Evolutionary conservation across 1,140 invertebrate species (phyloP), one percentile per base, ranked within the genome.

Genomic region (Drosophila dunni): DNA sequence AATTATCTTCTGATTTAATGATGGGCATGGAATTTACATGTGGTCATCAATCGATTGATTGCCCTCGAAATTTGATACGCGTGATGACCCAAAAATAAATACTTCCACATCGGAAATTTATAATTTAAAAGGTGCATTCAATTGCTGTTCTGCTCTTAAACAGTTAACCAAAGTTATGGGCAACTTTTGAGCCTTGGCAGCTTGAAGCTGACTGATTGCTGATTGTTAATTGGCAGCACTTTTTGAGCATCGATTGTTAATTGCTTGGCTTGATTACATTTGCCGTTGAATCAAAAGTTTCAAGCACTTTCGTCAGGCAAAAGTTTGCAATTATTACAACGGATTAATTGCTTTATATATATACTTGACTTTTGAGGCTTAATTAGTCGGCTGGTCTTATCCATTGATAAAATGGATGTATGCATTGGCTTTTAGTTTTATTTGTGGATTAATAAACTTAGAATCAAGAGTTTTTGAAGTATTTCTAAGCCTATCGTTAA

Each of bases 191-290:
- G 56, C 38, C 42, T 34, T 51, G 7, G 8, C 7, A 24, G 57
- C 70, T 73, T 61, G 51, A 46, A 64, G 48, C 54, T 20, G 17
- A 20, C 38, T 57, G 38, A 20, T 64, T 68, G 75, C 88, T 82
- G 86, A 85, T 85, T 85, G 81, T 85, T 86, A 88, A 88, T 88
- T 85, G 82, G 83, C 79, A 79, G 83, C 45, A 61, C 15, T 69
- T 69, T 29, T 29, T 63, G 57, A 75, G 65, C 84, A 88, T 89
- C 66, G 79, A 80, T 89, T 89, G 77, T 83, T 88, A 83, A 89
- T 88, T 83, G 69, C 75, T 63, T 24, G 58, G 66, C 68, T 66
- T 74, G 48, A 79, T 79, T 82, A 68, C 61, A 62, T 69, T 48
- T 46, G 56, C 66, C 79, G 76, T 64, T 65, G 29, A 79, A 66